Evolutionary conservation across 2,797 vertebrate species (phyloP), one percentile per base, ranked within the genome.

Genomic region (Martes flavigula): DNA sequence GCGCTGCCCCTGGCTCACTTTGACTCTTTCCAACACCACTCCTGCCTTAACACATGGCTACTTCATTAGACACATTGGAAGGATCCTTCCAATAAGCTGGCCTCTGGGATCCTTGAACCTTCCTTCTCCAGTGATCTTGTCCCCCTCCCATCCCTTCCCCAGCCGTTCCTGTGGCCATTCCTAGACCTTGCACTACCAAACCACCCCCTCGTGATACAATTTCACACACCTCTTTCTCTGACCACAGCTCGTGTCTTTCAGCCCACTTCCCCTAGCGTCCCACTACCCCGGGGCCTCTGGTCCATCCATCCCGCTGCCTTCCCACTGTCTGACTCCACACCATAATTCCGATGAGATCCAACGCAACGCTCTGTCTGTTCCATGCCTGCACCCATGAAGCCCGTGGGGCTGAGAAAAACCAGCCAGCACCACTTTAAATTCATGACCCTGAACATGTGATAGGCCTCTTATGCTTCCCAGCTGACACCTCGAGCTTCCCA

Each of bases 271-370:
- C 70, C 23, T 27, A 38, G 6, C 7, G 12, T 25, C 35, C 15
- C 77, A 40, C n/a, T 14, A 2, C 15, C 12, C 12, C 20, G 54
- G 14, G 21, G 21, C 20, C 38, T 72, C 58, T 12, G 35, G 1
- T 32, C 38, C 58, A 5, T 32, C 48, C 56, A 10, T 51, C 48
- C 17, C 40, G 30, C 15, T 1, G 0, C 30, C 43, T 89, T 73
- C 30, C 58, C n/a, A 2, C 5, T 5, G 4, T 3, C 20, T n/a
- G 25, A 48, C 27, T 5, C 18, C 9, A 4, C 1, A 23, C 13
- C n/a, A 46, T 58, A 66, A 21, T 54, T n/a, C 27, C 51, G 27
- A n/a, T 82, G 46, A 77, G 64, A 60, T 64, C 58, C 21, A 82
- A 25, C n/a, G 56, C 43, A 82, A 25, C 32, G 40, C 35, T 83